Base-by-base conservation (phyloP, 1,140 invertebrate genomes). In the Achatina immaculata region DNA sequence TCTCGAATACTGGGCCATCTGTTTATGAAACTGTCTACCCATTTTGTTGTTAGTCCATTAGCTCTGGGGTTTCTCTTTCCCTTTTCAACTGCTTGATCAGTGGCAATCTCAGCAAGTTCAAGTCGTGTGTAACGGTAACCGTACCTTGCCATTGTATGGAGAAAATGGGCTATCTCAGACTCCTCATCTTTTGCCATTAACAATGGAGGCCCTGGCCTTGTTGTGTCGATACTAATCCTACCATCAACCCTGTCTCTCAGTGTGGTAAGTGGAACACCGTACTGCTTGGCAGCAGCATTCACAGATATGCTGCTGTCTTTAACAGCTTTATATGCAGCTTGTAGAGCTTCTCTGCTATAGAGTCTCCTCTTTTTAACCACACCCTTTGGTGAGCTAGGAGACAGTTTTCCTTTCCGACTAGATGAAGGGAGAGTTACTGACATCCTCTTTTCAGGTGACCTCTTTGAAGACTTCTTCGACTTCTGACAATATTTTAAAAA, bases 281-380 rank as follows among this genome's bases (percentile, higher is more conserved):
- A 79, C 36, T 69, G 77, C 36, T 79, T 79, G 43, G 77, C 77
- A 48, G 77, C 77, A 31, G 77, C 77, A 71, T 79, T 79, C 1
- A 79, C 77, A 51, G 77, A 79, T 62, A 79, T 79, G 43, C 66
- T 79, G 43, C 77, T 79, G 77, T 79, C 77, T 43, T 71, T 79
- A 19, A 79, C 77, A 51, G 77, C 77, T 65, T 79, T 79, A 34
- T 69, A 79, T 7, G 77, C 77, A 21, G 77, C 77, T 38, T 69
- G 65, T 31, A 79, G 43, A 14, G 77, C 40, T 38, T 79, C 77
- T 28, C 16, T 43, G 66, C 31, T 43, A 38, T 79, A 79, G 1
- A 79, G 45, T 51, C 48, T 79, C 38, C 77, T 58, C 38, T 79
- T 79, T 51, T 92, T 87, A 94, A 78, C 97, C 97, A 11, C 97